Evolutionary conservation across 2,888 invertebrate species (phyloP).

Genomic region (Mythimna impura): DNA sequence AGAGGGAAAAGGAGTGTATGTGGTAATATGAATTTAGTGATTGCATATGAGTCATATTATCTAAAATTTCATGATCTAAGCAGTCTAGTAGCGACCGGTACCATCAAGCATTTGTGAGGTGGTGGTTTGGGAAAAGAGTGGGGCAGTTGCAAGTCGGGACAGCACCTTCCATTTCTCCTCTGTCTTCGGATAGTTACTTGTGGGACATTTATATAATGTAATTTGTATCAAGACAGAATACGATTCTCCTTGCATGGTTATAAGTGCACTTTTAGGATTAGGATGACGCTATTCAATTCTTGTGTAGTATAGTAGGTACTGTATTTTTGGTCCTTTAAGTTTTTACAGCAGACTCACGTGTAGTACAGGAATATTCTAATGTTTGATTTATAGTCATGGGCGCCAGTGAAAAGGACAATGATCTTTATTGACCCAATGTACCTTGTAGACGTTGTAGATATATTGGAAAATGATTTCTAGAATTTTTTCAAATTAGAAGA

Average conservation of each 20-base stretch:
- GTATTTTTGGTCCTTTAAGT: too few species aligned
- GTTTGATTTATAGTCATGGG: neutral
- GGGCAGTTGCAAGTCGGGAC: neutral
- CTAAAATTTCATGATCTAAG: neutral
- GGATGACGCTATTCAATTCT: too few species aligned
- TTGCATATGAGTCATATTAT: neutral
- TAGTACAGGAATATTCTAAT: neutral
- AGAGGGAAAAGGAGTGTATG: neutral
- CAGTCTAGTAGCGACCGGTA: neutral
- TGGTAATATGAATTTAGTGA: neutral
- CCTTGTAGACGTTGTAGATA: neutral
- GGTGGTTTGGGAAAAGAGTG: slow-evolving; percentile 6
- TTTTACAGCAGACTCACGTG: too few species aligned
- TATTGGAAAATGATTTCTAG: neutral
- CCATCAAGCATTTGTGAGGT: neutral
- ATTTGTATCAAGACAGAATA: neutral
- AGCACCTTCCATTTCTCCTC: neutral
- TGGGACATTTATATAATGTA: too few species aligned
- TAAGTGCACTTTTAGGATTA: neutral
- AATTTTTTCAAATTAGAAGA: neutral
- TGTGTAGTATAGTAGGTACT: too few species aligned
- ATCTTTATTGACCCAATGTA: neutral
- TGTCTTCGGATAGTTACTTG: neutral
- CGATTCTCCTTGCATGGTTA: neutral
- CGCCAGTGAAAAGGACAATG: neutral